phyloP scores from a whole-genome alignment of 2,797 vertebrate genomes.

The Myoxocephalus aenaeus region DNA sequence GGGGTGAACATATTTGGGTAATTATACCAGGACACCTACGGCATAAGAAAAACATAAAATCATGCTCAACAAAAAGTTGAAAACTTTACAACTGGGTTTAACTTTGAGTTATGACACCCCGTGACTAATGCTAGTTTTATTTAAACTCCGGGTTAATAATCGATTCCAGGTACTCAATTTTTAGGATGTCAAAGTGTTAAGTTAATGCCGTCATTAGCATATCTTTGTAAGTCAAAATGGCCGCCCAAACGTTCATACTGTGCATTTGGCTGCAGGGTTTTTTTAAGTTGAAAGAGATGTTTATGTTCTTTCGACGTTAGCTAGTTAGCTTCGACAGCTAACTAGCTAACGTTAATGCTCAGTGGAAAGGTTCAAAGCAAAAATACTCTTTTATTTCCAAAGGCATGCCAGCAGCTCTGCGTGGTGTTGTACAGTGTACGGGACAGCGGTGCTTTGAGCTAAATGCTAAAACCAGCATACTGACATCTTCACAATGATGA shows the following conservation, averaged over 20 bases:
- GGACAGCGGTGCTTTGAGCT: neutral
- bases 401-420: neutral
- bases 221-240: neutral
- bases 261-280: neutral
- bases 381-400: no score
- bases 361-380: no score
- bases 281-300: neutral
- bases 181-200: neutral
- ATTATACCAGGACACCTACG: slow-evolving; percentile 3
- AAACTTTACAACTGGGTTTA: neutral
- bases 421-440: no score
- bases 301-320: neutral
- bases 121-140: neutral
- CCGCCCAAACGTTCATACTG: neutral
- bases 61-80: neutral
- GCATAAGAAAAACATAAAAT: neutral
- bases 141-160: slow-evolving; percentile 7
- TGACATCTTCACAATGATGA: neutral
- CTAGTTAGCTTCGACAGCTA: no score
- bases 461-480: neutral
- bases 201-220: neutral
- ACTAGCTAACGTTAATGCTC: no score
- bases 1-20: slow-evolving; percentile 8
- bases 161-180: neutral
- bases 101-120: neutral